Evolutionary conservation across 1,140 invertebrate genomes (phyloP).

Genomic region (Megalonaias nervosa): DNA sequence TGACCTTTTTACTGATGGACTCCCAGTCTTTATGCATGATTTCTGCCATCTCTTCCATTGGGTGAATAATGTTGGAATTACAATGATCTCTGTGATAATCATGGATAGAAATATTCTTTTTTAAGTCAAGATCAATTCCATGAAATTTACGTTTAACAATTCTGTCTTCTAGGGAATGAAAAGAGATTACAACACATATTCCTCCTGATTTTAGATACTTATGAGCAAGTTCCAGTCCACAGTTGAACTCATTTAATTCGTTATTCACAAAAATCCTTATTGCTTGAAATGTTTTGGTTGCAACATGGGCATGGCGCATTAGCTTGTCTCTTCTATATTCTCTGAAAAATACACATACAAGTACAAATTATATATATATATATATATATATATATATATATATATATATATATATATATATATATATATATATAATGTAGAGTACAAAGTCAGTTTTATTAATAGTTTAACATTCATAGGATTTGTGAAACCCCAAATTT

Average conservation of each 20-base stretch:
- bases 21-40: slow-evolving; percentile 80
- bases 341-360: slow-evolving; percentile 24
- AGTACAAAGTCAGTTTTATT: not conserved
- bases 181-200: slow-evolving; percentile 85
- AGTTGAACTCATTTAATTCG: slow-evolving; percentile 96
- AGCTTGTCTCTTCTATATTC: slow-evolving; percentile 77
- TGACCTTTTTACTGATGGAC: slow-evolving; percentile 86
- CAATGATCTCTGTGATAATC: slow-evolving; percentile 34
- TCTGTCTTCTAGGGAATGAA: slow-evolving; percentile 96
- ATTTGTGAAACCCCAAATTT: too few relatives aligned
- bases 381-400: not conserved
- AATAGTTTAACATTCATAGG: too few relatives aligned
- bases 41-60: slow-evolving; percentile 74
- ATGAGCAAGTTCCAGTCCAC: slow-evolving; percentile 85
- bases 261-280: slow-evolving; percentile 97
- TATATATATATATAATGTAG: not conserved
- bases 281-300: slow-evolving; percentile 95
- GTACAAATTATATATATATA: not conserved
- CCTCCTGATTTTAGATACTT: slow-evolving; percentile 85
- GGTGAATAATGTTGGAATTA: slow-evolving; percentile 15
- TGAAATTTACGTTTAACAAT: slow-evolving; percentile 92
- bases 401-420: not conserved
- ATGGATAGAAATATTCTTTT: slow-evolving; percentile 42
- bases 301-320: slow-evolving; percentile 83
- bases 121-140: slow-evolving; percentile 55